phyloP scores from a whole-genome alignment of 2,797 vertebrate genomes.

The Alectoris magna region DNA sequence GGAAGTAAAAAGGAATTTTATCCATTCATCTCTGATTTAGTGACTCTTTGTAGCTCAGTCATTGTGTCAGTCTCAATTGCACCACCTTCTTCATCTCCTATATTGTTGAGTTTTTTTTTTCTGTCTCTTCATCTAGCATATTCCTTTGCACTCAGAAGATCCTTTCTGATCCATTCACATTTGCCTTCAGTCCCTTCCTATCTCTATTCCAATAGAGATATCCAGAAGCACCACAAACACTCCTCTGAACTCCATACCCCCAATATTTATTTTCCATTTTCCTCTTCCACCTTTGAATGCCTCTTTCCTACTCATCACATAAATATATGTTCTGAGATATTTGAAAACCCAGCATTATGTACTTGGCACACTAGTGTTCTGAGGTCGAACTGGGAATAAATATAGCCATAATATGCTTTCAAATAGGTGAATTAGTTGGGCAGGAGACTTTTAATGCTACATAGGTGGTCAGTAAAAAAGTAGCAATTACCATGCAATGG shows the following conservation, averaged over 20 bases:
- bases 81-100: not conserved
- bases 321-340: slow-evolving; percentile 21
- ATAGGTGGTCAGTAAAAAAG: slow-evolving; percentile 57
- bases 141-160: not conserved
- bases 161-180: not conserved
- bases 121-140: not conserved
- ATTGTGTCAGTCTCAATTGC: not conserved
- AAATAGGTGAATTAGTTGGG: slow-evolving; percentile 64
- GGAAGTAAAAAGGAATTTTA: not conserved
- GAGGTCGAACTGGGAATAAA: slow-evolving; percentile 49
- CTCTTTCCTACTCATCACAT: slow-evolving; percentile 16
- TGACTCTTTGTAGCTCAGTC: not conserved
- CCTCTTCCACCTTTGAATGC: slow-evolving; percentile 2
- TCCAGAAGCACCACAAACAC: not conserved
- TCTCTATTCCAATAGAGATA: not conserved
- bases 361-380: slow-evolving; percentile 43
- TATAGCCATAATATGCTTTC: slow-evolving; percentile 58
- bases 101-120: not conserved
- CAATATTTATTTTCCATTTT: not conserved
- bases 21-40: not conserved
- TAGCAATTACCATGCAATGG: slow-evolving; percentile 53
- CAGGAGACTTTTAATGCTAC: slow-evolving; percentile 59
- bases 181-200: not conserved
- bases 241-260: not conserved
- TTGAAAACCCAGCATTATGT: slow-evolving; percentile 54